Percentiles rank a stretch among this genome's conserved stretches.
Conservation (phyloP, 2,113 vertebrate genomes). For the Ameiurus melas region DNA sequence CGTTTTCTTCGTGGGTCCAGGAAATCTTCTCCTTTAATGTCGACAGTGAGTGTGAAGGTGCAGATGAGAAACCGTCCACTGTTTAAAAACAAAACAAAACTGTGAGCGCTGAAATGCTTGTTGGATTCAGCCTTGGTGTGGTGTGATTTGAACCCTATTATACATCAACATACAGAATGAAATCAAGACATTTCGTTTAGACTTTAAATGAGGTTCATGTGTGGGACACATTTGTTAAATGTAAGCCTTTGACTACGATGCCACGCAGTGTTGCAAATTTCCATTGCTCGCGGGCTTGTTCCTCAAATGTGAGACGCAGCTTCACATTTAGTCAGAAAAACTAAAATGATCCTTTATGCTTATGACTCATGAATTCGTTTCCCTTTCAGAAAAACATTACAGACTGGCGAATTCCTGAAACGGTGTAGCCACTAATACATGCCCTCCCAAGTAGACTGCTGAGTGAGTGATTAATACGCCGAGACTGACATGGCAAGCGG, state of each 20-base stretch:
- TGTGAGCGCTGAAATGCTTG: too few relatives aligned
- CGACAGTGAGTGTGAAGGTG: too few relatives aligned
- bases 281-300: background rate
- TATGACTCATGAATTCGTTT: slow-evolving; percentile 1
- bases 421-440: background rate
- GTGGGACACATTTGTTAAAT: too few relatives aligned
- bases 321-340: background rate
- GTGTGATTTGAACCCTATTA: too few relatives aligned
- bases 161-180: background rate
- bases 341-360: background rate
- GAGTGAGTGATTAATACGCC: background rate
- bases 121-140: background rate
- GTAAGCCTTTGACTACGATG: background rate
- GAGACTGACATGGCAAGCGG: background rate
- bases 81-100: too few relatives aligned
- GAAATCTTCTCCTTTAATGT: background rate
- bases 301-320: background rate
- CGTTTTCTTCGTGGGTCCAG: background rate
- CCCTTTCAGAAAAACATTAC: background rate
- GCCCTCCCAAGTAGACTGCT: background rate
- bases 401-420: background rate
- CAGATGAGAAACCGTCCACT: background rate
- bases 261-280: background rate
- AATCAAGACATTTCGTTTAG: background rate
- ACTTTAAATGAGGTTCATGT: background rate